phyloP scores from a whole-genome alignment of 2,113 vertebrate species.

The Phaethornis superciliosus region DNA sequence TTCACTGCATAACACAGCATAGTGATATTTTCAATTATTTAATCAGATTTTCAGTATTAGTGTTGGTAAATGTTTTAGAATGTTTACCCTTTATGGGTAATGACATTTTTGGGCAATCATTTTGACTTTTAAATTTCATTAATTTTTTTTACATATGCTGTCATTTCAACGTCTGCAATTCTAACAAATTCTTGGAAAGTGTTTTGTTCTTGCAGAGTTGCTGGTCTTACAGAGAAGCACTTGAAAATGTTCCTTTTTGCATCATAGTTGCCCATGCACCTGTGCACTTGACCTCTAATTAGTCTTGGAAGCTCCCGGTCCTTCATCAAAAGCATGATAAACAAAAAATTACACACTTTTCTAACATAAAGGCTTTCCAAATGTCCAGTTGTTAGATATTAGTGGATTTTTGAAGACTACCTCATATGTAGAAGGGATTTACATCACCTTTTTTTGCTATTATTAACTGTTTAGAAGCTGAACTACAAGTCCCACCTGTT shows the following conservation, averaged over 20 bases:
- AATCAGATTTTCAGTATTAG: background rate
- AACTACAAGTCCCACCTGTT: background rate
- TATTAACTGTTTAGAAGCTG: background rate
- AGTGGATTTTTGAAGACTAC: background rate
- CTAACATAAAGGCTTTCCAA: background rate
- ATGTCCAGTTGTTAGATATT: background rate
- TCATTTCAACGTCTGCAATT: constrained; percentile 85
- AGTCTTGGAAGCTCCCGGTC: constrained; percentile 90
- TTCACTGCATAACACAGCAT: background rate
- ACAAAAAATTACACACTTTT: background rate
- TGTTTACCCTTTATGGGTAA: background rate
- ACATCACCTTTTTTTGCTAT: background rate
- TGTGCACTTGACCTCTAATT: constrained; percentile 89
- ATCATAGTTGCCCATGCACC: constrained; percentile 92
- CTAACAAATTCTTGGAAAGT: constrained; percentile 84
- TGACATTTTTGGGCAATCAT: background rate
- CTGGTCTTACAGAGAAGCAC: constrained; percentile 89
- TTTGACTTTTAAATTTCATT: constrained; percentile 78
- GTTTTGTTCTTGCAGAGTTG: constrained; percentile 84
- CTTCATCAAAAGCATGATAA: constrained; percentile 72
- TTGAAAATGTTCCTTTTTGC: constrained; percentile 81
- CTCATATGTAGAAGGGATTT: background rate
- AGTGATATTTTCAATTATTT: background rate
- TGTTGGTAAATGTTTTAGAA: background rate
- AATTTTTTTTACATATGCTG: constrained; percentile 73